phyloP scores from a whole-genome alignment of 2,888 invertebrate species.

The Drosophila pseudotalamancana region DNA sequence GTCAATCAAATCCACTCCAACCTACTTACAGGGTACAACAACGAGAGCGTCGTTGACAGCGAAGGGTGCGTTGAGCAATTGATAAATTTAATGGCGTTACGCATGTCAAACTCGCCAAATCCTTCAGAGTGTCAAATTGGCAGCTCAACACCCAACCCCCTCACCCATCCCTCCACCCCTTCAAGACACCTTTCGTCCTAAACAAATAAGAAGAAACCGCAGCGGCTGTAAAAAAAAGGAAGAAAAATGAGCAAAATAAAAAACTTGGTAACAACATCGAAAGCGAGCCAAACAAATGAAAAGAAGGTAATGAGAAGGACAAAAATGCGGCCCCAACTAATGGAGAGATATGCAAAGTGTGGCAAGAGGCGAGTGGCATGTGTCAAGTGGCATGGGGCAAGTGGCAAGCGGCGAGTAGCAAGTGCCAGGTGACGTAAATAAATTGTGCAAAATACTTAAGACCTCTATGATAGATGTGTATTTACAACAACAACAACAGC shows the following conservation, averaged over 20 bases:
- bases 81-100: slow-evolving; percentile 81
- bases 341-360: slow-evolving; percentile 64
- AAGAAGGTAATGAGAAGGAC: slow-evolving; percentile 64
- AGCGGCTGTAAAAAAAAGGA: slow-evolving; percentile 10
- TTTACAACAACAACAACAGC: slow-evolving; percentile 22
- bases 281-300: slow-evolving; percentile 17
- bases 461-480: slow-evolving; percentile 71
- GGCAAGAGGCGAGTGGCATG: slow-evolving; percentile 51
- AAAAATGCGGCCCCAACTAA: slow-evolving; percentile 56
- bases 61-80: slow-evolving; percentile 71
- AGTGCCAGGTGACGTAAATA: slow-evolving; percentile 70
- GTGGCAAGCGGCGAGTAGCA: too few relatives aligned
- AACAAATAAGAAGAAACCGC: slow-evolving; percentile 61
- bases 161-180: slow-evolving; percentile 8
- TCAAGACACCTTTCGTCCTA: too few relatives aligned
- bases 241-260: slow-evolving; percentile 46
- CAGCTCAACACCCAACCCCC: slow-evolving; percentile 9
- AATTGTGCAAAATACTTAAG: slow-evolving; percentile 69
- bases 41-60: slow-evolving; percentile 29
- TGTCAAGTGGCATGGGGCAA: slow-evolving; percentile 63
- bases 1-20: too few relatives aligned
- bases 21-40: slow-evolving; percentile 1
- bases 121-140: slow-evolving; percentile 77
- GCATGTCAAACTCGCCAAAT: slow-evolving; percentile 75
- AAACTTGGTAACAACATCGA: slow-evolving; percentile 40